phyloP scores from a whole-genome alignment of 2,888 invertebrate species.

The Cyclophora punctaria region DNA sequence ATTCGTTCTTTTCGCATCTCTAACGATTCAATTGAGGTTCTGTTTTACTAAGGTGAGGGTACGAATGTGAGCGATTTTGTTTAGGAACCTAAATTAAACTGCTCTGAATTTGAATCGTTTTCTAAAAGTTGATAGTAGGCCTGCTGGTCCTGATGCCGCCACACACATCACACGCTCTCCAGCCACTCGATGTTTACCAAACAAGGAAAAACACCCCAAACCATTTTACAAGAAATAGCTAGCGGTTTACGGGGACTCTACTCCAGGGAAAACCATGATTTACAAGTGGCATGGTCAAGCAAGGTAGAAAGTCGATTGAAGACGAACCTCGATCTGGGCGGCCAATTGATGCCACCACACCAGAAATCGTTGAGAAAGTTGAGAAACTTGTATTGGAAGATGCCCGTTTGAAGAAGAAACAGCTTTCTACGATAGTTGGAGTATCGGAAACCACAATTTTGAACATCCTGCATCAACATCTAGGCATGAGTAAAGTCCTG shows the following conservation, averaged over 20 bases:
- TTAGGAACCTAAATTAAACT: no score
- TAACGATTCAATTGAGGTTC: no score
- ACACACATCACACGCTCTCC: no score
- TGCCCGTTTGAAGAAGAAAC: slow-evolving; percentile 2
- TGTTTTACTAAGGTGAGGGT: no score
- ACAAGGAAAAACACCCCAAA: slow-evolving; percentile 17
- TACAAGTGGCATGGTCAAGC: slow-evolving; percentile 23
- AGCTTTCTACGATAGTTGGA: slow-evolving; percentile 2
- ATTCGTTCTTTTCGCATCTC: no score
- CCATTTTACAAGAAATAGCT: slow-evolving; percentile 17
- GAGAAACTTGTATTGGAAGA: slow-evolving; percentile 8
- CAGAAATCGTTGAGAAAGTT: slow-evolving; percentile 8
- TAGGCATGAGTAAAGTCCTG: no score
- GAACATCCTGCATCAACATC: no score
- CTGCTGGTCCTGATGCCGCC: no score
- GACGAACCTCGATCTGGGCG: slow-evolving; percentile 10
- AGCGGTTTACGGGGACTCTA: slow-evolving; percentile 18
- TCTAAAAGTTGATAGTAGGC: no score
- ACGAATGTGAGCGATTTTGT: no score
- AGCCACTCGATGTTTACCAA: slow-evolving; percentile 9
- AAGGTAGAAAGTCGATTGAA: slow-evolving; percentile 23
- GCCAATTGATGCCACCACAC: slow-evolving; percentile 6
- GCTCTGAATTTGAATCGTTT: no score
- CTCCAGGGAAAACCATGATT: slow-evolving; percentile 21
- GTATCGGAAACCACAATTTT: no score